Percentiles rank a stretch among this genome's conserved stretches.
phyloP scores from a whole-genome alignment of 1,140 invertebrate species.

The Lysiphlebus fabarum region DNA sequence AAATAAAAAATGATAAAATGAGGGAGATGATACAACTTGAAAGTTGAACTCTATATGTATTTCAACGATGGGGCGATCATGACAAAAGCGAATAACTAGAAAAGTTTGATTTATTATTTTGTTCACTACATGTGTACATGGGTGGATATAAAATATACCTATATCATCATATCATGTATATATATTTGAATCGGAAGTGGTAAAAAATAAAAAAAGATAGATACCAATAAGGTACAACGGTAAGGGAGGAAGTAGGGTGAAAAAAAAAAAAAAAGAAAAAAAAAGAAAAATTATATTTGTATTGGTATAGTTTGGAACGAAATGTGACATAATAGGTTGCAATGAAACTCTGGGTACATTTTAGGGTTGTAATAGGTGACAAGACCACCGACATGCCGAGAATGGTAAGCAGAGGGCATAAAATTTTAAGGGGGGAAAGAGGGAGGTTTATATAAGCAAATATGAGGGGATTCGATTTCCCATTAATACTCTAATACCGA shows the following conservation, averaged over 20 bases:
- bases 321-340: constrained; percentile 55
- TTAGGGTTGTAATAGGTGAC: constrained; percentile 52
- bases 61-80: constrained; percentile 20
- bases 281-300: too few relatives aligned
- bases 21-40: background rate
- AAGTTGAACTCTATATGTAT: constrained; percentile 5
- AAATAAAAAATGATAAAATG: constrained; percentile 1
- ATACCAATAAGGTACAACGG: too few relatives aligned
- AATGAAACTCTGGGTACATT: constrained; percentile 49
- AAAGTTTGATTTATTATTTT: constrained; percentile 56
- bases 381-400: constrained; percentile 44
- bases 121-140: background rate
- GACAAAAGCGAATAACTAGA: constrained; percentile 48
- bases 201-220: background rate
- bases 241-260: background rate
- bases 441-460: constrained; percentile 5
- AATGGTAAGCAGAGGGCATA: background rate
- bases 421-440: background rate
- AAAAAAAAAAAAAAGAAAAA: constrained; percentile 28
- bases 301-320: constrained; percentile 52
- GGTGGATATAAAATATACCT: constrained; percentile 11
- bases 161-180: constrained; percentile 2
- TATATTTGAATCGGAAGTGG: constrained; percentile 14
- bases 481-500: constrained; percentile 47
- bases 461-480: constrained; percentile 45